These are phyloP conservation scores for Zaprionus gabonicus DNA, from an alignment of 1,140 invertebrate genomes.

Conservation along the genomic window DNA sequence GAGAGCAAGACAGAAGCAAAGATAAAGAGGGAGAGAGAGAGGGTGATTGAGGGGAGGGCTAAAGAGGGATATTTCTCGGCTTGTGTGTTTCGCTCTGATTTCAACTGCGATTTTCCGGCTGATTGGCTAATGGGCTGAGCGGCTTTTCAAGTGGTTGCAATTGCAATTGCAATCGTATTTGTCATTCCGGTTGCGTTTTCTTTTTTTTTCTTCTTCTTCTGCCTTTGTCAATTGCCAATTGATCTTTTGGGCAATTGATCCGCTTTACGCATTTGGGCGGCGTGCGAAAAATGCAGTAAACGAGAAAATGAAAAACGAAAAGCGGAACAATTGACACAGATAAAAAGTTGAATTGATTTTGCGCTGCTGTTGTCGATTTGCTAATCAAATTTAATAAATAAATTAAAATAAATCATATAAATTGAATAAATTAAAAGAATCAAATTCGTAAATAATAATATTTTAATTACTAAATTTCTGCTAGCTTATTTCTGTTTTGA, in stretches of 20 bases:
- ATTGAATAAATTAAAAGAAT: too few relatives aligned
- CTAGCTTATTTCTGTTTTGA: background rate
- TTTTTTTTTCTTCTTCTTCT: background rate
- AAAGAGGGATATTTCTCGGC: slow-evolving; percentile 23
- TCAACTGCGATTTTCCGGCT: slow-evolving; percentile 67
- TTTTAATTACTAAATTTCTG: background rate
- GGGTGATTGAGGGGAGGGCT: background rate
- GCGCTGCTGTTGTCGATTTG: slow-evolving; percentile 36
- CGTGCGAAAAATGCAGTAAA: slow-evolving; percentile 51
- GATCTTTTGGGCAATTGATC: slow-evolving; percentile 81
- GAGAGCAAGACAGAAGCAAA: background rate
- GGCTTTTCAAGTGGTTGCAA: slow-evolving; percentile 61
- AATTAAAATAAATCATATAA: too few relatives aligned
- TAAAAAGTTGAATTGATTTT: slow-evolving; percentile 56
- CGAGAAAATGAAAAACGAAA: slow-evolving; percentile 24
- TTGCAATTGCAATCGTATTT: slow-evolving; percentile 33
- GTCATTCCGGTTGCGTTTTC: slow-evolving; percentile 3
- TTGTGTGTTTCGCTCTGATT: slow-evolving; percentile 50
- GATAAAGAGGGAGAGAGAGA: background rate
- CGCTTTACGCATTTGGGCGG: slow-evolving; percentile 60
- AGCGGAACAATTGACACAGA: slow-evolving; percentile 12
- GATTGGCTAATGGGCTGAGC: slow-evolving; percentile 53
- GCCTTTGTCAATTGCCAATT: slow-evolving; percentile 76
- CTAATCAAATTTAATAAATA: background rate
- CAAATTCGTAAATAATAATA: too few relatives aligned